phyloP scores from a whole-genome alignment of 2,113 vertebrate genomes.

The Pomatostomus ruficeps region DNA sequence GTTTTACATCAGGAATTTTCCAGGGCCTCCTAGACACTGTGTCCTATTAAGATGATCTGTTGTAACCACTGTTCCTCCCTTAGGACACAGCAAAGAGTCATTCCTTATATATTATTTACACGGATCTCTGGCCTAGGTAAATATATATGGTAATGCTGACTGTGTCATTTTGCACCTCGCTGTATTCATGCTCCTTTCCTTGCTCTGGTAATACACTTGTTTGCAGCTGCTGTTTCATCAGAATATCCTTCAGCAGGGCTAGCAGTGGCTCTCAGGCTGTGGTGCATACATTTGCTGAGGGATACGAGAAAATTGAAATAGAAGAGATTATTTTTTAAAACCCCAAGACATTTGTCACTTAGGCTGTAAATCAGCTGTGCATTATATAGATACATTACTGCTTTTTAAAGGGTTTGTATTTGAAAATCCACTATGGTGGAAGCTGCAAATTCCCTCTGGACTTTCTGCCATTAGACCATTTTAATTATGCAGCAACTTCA shows the following conservation, averaged over 20 bases:
- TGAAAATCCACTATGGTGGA: not conserved
- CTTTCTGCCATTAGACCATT: not conserved
- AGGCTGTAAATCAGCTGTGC: not conserved
- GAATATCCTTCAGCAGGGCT: not conserved
- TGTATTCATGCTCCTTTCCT: not conserved
- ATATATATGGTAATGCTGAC: slow-evolving; percentile 44
- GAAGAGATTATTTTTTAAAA: not conserved
- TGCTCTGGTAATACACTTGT: not conserved
- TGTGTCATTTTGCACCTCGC: not conserved
- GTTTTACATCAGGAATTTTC: slow-evolving; percentile 35
- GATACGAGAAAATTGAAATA: not conserved
- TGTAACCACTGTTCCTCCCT: slow-evolving; percentile 12
- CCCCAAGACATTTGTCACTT: not conserved
- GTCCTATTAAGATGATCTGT: slow-evolving; percentile 46
- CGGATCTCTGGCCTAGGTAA: not conserved
- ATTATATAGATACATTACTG: not conserved
- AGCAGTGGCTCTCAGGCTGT: not conserved
- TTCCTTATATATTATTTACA: slow-evolving; percentile 48
- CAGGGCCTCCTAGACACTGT: not conserved
- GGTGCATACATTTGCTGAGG: not conserved
- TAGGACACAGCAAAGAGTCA: not conserved
- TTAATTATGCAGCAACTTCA: not conserved
- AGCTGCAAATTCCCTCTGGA: not conserved
- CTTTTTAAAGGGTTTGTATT: not conserved
- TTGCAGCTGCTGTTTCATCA: not conserved